Evolutionary conservation across 2,113 vertebrate genomes (phyloP), one percentile per base, ranked within the genome.

Genomic region (Plecotus auritus): DNA sequence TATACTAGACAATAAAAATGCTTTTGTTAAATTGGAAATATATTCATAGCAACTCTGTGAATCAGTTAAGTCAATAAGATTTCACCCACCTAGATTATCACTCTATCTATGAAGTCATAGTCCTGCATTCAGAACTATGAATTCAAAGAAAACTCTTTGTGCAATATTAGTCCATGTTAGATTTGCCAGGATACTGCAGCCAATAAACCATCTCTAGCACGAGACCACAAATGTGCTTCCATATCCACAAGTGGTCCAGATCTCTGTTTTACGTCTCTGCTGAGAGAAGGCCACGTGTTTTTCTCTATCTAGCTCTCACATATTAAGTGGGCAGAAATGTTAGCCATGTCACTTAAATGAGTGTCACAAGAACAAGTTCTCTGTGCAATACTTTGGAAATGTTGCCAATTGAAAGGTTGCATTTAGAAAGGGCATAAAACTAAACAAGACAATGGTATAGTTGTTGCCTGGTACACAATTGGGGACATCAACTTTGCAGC

Each of bases 301-400:
- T 69, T 90, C 90, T 88, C 83, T 94, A 88, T 83, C 84, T 35
- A 49, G 61, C 85, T 85, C 88, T 84, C 67, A 88, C 74, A 91
- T 61, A 85, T 77, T 73, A 82, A 91, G 92, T 94, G 54, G 37
- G 8, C 67, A 85, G 84, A 88, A 81, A 92, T 88, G 70, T 51
- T 56, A 72, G 77, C 83, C 59, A 0, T 59, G 73, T 95, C 94
- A 93, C 92, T 67, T 81, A 37, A 76, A 78, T 45, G 72, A 92
- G 23, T 49, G 76, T 88, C 94, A 91, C 90, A 90, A 59, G 73
- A 88, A 85, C 67, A 59, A 82, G n/a, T 66, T 81, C 78, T 51
- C 77, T 45, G 23, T 83, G 23, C 42, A 76, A n/a, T 66, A 13
- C 87, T 91, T 85, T 94, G 90, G 90, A 95, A 95, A 93, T 88